Evolutionary conservation across 2,797 vertebrate genomes (phyloP).

Genomic region (Pterois miles): DNA sequence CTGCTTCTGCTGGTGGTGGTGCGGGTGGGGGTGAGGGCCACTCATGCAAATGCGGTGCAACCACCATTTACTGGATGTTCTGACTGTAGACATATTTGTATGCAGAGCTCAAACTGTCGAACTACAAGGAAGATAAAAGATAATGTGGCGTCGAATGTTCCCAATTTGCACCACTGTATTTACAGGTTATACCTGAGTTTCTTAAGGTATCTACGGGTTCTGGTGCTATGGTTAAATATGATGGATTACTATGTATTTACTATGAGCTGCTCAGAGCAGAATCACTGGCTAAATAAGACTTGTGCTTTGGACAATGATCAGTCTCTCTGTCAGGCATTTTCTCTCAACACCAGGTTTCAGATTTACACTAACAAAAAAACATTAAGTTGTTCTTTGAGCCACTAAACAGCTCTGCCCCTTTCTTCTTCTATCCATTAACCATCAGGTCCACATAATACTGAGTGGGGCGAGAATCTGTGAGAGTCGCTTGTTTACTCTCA

Average conservation of each 20-base stretch:
- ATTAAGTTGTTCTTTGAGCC: conserved; percentile 8
- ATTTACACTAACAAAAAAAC: conserved; percentile 1
- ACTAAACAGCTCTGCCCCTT: background rate
- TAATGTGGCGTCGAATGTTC: background rate
- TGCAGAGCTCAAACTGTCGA: conserved; percentile 45
- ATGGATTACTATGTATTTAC: background rate
- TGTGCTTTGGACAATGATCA: background rate
- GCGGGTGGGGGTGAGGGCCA: conserved; percentile 62
- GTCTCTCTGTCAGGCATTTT: background rate
- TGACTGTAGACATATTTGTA: conserved; percentile 48
- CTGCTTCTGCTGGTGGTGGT: conserved; percentile 60
- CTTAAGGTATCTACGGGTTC: background rate
- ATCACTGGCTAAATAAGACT: background rate
- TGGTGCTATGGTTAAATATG: background rate
- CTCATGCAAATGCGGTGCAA: conserved; percentile 76
- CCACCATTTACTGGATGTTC: conserved; percentile 61
- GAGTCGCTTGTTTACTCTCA: conserved; percentile 59
- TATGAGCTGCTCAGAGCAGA: background rate
- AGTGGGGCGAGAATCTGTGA: conserved; percentile 1
- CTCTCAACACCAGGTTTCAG: conserved; percentile 1
- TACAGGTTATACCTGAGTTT: conserved; percentile 3
- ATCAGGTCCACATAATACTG: conserved; percentile 17
- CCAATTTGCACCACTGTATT: background rate
- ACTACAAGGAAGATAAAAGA: conserved; percentile 38
- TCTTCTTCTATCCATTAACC: conserved; percentile 45